These are phyloP conservation scores for Coregonus suidteri DNA, from an alignment of 2,797 vertebrate species.

Conservation along the genomic window DNA sequence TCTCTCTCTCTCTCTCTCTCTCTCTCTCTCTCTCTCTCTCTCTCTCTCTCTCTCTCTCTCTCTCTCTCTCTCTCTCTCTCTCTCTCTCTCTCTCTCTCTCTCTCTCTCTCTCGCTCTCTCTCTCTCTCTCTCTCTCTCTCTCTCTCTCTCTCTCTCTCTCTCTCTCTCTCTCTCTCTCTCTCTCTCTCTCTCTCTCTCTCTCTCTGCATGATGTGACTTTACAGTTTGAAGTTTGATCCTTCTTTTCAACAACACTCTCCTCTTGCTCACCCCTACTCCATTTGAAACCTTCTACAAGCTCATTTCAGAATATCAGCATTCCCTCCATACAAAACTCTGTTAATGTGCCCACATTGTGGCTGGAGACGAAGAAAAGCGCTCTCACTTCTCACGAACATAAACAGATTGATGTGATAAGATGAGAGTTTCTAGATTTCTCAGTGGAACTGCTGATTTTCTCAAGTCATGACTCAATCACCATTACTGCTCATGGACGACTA, in stretches of 20 bases:
- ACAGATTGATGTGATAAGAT: not conserved
- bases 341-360: not conserved
- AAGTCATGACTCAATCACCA: slow-evolving; percentile 35
- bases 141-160: not conserved
- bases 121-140: not conserved
- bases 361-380: not conserved
- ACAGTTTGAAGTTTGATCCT: not conserved
- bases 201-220: slow-evolving; percentile 12
- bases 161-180: slow-evolving; percentile 6
- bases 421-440: not conserved
- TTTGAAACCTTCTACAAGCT: not conserved
- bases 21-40: slow-evolving; percentile 6
- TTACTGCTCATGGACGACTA: slow-evolving; percentile 2
- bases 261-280: not conserved
- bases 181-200: slow-evolving; percentile 1
- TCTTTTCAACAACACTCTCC: not conserved
- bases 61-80: slow-evolving; percentile 7
- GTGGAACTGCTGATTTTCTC: slow-evolving; percentile 61
- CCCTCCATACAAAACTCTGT: not conserved
- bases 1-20: slow-evolving; percentile 4
- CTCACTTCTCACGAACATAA: not conserved
- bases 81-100: not conserved
- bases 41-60: slow-evolving; percentile 1
- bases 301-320: slow-evolving; percentile 16
- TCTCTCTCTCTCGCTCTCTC: not conserved